Base-by-base conservation (phyloP, 2,888 invertebrate species). In the Kuschelorhynchus macadamiae region DNA sequence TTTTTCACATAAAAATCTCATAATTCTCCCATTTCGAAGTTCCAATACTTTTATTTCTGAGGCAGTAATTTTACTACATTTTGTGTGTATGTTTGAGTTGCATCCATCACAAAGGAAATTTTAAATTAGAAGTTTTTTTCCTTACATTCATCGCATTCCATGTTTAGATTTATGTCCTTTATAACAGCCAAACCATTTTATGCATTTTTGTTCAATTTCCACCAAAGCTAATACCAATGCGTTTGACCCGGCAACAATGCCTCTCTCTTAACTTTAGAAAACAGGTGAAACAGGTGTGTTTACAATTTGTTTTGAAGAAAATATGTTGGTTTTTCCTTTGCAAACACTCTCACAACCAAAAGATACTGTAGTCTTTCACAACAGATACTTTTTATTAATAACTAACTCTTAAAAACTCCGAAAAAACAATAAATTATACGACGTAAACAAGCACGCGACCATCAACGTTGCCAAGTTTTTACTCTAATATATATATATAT, bases 21-120 rank as follows among this genome's bases (percentile, higher is more conserved):
- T 49, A 30, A 49, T 30, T 30, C 49, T n/a, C 14, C 14, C 49
- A 49, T 49, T 49, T 4, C 49, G 32, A 30, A 49, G 49, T 49
- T 30, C 49, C n/a, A n/a, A n/a, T n/a, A n/a, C n/a, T 49, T 30
- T 30, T 11, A 49, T 16, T 20, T 46, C 46, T 20, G 46, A 46
- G 12, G 20, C 21, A n/a, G 46, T 46, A 46, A 46, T 20, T 11
- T 46, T 46, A 20, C 46, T 46, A 46, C 9, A 17, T 46, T 46
- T 46, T 46, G 42, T 46, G 11, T 11, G 9, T 20, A 46, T 46
- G 12, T 46, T 46, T 20, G 46, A 46, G 20, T 17, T 46, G 11
- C 46, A 46, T 20, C 42, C 42, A 42, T 42, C 42, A 42, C 42
- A 42, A n/a, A 17, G 16, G 2, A 42, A 42, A 14, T 42, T 42